Evolutionary conservation across 2,113 vertebrate genomes (phyloP).

Genomic region (Arothron firmamentum): DNA sequence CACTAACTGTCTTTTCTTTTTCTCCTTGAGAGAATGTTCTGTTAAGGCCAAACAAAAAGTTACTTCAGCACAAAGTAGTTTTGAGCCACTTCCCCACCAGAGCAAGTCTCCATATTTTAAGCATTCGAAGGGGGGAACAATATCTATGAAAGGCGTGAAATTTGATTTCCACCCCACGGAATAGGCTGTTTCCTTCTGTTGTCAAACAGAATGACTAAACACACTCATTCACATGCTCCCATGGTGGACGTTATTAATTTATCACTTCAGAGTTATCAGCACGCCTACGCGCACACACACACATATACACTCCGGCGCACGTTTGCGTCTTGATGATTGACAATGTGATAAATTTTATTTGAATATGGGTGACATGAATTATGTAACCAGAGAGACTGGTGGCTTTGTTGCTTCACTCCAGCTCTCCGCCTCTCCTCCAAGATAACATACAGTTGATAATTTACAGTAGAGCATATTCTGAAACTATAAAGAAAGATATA

Average conservation of each 20-base stretch:
- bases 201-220: conserved; percentile 82
- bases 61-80: conserved; percentile 36
- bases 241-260: conserved; percentile 74
- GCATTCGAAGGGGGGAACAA: conserved; percentile 62
- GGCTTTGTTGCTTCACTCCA: conserved; percentile 66
- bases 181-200: conserved; percentile 74
- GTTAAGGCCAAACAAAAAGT: conserved; percentile 64
- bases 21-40: conserved; percentile 33
- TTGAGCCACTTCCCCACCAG: conserved; percentile 54
- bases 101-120: conserved; percentile 62
- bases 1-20: conserved; percentile 20
- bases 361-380: conserved; percentile 79
- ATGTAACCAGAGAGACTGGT: conserved; percentile 72
- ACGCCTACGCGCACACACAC: conserved; percentile 21
- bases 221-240: conserved; percentile 75
- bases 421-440: conserved; percentile 57
- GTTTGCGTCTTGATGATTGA: conserved; percentile 69
- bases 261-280: conserved; percentile 69
- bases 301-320: conserved; percentile 29
- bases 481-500: conserved; percentile 58
- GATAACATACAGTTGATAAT: conserved; percentile 70
- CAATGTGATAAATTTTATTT: conserved; percentile 79
- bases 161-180: conserved; percentile 67
- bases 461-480: conserved; percentile 67
- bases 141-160: conserved; percentile 68